A percentile compares a stretch with the other conserved stretches of the same genome.
Evolutionary conservation across 2,113 vertebrate species (phyloP).

Genomic region (Colaptes auratus): DNA sequence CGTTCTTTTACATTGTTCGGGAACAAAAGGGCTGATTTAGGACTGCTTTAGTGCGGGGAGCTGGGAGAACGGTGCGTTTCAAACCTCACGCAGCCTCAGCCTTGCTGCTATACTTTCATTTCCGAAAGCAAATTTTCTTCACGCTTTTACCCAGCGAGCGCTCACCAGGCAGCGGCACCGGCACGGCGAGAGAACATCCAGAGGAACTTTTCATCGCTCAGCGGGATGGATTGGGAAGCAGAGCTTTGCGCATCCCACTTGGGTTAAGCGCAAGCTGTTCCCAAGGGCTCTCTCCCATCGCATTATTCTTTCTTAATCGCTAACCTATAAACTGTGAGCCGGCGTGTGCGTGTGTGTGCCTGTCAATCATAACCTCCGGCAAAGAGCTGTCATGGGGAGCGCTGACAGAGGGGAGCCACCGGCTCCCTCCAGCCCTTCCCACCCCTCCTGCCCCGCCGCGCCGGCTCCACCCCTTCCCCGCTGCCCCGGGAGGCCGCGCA

Average conservation of each 20-base stretch:
- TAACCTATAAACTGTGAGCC: neutral
- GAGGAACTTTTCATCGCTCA: neutral
- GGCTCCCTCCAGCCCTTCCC: neutral
- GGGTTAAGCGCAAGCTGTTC: neutral
- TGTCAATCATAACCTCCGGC: neutral
- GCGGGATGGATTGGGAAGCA: neutral
- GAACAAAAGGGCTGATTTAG: neutral
- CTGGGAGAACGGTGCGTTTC: neutral
- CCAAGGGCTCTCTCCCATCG: neutral
- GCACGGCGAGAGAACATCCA: neutral
- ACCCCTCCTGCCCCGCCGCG: neutral
- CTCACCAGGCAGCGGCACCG: neutral
- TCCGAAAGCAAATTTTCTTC: neutral
- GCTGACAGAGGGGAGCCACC: neutral
- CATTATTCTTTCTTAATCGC: neutral
- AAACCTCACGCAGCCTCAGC: neutral
- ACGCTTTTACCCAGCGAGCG: neutral
- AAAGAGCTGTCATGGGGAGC: fast-evolving
- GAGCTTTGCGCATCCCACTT: neutral
- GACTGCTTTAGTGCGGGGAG: neutral
- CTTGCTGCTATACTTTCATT: neutral
- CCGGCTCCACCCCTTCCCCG: conserved; percentile 64
- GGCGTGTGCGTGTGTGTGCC: neutral
- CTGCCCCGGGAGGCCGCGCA: neutral
- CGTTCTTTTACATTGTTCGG: neutral